Percentiles rank a stretch among this genome's conserved stretches.
phyloP scores from a whole-genome alignment of 2,888 invertebrate species.

The Arge pagana region DNA sequence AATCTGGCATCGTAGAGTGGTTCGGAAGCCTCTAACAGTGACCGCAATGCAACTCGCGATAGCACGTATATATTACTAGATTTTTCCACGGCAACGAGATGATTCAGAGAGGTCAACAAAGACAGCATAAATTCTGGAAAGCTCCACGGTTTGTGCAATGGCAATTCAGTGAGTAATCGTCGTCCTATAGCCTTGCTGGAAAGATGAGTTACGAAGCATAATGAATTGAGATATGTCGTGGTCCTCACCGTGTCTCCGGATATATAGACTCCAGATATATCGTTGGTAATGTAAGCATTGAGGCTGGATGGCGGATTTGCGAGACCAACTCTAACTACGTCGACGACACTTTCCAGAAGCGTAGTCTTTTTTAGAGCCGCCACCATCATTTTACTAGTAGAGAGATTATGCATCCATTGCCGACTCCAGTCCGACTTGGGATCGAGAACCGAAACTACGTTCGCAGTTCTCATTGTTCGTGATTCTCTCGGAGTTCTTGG shows the following conservation, averaged over 20 bases:
- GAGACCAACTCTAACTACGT: conserved; percentile 39
- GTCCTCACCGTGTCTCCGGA: conserved; percentile 49
- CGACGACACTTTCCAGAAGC: conserved; percentile 41
- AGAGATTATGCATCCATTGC: conserved; percentile 48
- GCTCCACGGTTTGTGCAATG: conserved; percentile 38
- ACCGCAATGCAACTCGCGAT: conserved; percentile 40
- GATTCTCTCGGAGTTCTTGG: conserved; percentile 33
- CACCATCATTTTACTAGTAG: conserved; percentile 44
- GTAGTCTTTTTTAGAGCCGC: conserved; percentile 44
- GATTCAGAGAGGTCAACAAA: conserved; percentile 43
- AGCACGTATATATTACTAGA: conserved; percentile 45
- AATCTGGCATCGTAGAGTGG: conserved; percentile 44
- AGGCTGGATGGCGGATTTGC: conserved; percentile 36
- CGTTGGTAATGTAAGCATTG: conserved; percentile 43
- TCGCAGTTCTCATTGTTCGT: conserved; percentile 43
- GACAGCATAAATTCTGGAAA: conserved; percentile 42
- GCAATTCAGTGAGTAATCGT: conserved; percentile 39
- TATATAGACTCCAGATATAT: conserved; percentile 46
- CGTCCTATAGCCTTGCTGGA: conserved; percentile 43
- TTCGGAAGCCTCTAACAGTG: conserved; percentile 41
- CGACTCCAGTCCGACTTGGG: conserved; percentile 50
- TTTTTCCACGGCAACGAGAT: conserved; percentile 40
- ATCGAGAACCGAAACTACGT: conserved; percentile 49
- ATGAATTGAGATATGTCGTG: conserved; percentile 48
- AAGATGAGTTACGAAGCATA: conserved; percentile 48